Evolutionary conservation across 2,888 invertebrate species (phyloP), one percentile per base, ranked within the genome.

Genomic region (Athripsodes cinereus): DNA sequence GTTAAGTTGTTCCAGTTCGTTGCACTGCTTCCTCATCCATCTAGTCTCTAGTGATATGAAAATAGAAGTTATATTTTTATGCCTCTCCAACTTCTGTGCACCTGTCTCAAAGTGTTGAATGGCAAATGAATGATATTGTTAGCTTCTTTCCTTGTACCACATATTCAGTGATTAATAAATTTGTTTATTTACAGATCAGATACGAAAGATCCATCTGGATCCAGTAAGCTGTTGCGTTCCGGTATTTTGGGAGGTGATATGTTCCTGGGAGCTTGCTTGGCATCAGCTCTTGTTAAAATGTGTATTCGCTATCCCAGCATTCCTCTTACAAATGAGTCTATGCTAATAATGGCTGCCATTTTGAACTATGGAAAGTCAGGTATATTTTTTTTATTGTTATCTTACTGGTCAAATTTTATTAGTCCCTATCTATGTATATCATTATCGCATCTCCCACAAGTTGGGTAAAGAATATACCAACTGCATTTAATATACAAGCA

Each of bases 221-320:
- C 59, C 5, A 53, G 57, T 13, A 63, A 61, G 0, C 86, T 91
- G 6, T 75, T 97, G 58, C 83, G 94, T 35, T 86, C 89, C 65
- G 96, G 95, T 69, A 81, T 99, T 68, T 86, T 94, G 80, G 89
- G 91, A 65, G 97, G 97, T 1, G 96, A 99, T 69, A 96, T 96
- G 74, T 99, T 96, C 75, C 90, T 97, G 61, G 96, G 91, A 1
- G 95, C 97, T 13, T 87, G 95, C 46, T 78, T 98, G 19, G 91
- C 94, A 47, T 92, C 96, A 1, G 92, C 94, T 26, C 79, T 99
- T 53, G 87, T 92, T 44, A 98, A 98, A 76, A 75, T 99, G 67
- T 90, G 94, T 0, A 81, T 98, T 60, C 60, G 62, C 11, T 67
- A 72, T 65, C 57, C 59, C 22, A 54, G 57, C 31, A 55, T 60